Base-by-base conservation (phyloP, 2,113 vertebrate genomes). In the Oreamnos americanus region DNA sequence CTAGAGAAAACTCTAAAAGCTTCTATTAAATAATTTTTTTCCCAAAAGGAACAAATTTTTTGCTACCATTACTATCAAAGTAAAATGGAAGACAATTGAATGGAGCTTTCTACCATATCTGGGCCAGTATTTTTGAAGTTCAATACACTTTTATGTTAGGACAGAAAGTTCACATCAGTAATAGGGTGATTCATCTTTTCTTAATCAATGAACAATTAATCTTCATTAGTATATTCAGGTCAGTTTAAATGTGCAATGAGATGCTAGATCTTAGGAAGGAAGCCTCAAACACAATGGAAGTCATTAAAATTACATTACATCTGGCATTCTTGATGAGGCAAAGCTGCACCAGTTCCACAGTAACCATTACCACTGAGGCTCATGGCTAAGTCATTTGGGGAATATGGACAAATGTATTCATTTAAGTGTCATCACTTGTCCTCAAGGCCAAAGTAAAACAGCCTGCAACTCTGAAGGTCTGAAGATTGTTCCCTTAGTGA, bases 191-290 rank as follows among this genome's bases (percentile, higher is more conserved):
- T 88, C 92, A 92, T 98, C 92, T 96, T 97, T 96, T 82, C 78
- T 91, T 96, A 98, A 97, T 97, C 97, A 97, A 96, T 97, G 96
- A 97, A 95, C 94, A 98, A 94, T 98, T 97, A 95, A 95, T 98
- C 96, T 98, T 97, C 92, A 97, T 97, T 97, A 96, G 85, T 64
- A 94, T 96, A 88, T 45, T 85, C 47, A 88, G 97, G 83, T 96
- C 97, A 88, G 95, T 96, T 97, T 88, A 96, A 96, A 98, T 95
- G 92, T 89, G 67, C 64, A 96, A 7, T 91, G 58, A 96, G 95
- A 96, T 81, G 79, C 90, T 92, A 33, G 85, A 58, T 81, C 90
- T 97, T 98, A 87, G 88, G 85, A 92, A 95, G 92, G 81, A 97
- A 94, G 76, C 94, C 90, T 97, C 95, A 39, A 94, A 97, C 86